Base-by-base conservation (phyloP, 2,888 invertebrate species). In the Bhutanitis thaidina region DNA sequence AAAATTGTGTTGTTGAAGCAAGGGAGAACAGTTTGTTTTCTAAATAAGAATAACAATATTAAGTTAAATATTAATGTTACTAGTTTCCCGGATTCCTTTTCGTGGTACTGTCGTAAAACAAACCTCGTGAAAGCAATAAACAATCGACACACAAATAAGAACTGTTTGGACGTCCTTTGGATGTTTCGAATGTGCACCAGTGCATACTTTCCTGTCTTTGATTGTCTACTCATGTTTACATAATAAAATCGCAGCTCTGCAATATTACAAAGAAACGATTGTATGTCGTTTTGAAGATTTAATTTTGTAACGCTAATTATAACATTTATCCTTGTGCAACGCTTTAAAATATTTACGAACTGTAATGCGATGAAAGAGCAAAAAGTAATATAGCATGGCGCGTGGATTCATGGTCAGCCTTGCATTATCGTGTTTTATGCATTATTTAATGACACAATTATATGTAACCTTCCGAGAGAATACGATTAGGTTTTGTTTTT, bases 401-500 rank as follows among this genome's bases (percentile, higher is more conserved):
- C 41, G 38, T 38, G 43, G 27, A 47, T 20, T 29, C 13, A n/a
- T 20, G 12, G 12, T 34, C 34, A 36, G 39, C 52, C 49, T 53
- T 49, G 49, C 43, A 52, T 48, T 43, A 48, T 52, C 34, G 16
- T 43, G 32, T 43, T 48, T 49, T 49, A 49, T 49, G 53, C 45
- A 45, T 49, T 29, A 32, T 36, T 53, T 53, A 41, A 53, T 45
- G 43, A 32, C 37, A 45, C 45, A 40, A 45, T 53, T 43, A 53
- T 32, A 41, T 4, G 13, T n/a, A 13, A 15, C 51, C 51, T 36
- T 36, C 45, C 7, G 5, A 13, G 27, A 30, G n/a, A 4, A 46
- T 40, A 40, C n/a, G n/a, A n/a, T n/a, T n/a, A n/a, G n/a, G n/a
- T n/a, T n/a, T n/a, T n/a, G n/a, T n/a, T n/a, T n/a, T 29, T 25